Evolutionary conservation across 2,888 invertebrate species (phyloP).

Genomic region (Caenorhabditis drosophilae): DNA sequence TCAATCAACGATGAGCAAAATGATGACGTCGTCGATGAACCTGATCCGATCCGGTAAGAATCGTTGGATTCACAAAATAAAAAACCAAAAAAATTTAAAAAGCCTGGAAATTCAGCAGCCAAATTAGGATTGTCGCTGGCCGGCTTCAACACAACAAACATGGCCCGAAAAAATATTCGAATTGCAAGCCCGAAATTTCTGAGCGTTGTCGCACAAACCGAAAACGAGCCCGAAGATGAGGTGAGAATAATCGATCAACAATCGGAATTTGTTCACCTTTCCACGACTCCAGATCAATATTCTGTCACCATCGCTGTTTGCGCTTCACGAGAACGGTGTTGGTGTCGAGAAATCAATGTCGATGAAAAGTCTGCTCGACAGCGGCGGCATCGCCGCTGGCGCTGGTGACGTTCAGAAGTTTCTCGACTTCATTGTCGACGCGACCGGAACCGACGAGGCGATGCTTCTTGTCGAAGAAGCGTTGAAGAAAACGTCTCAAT

Average conservation of each 20-base stretch:
- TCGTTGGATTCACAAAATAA: no score
- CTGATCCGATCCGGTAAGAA: no score
- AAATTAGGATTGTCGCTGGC: slow-evolving; percentile 39
- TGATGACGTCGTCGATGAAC: no score
- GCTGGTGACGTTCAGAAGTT: slow-evolving; percentile 51
- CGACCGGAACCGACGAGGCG: slow-evolving; percentile 52
- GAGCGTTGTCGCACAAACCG: slow-evolving; percentile 25
- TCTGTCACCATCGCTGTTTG: slow-evolving; percentile 59
- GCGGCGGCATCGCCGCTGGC: slow-evolving; percentile 6
- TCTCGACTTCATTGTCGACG: slow-evolving; percentile 58
- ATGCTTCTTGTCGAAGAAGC: slow-evolving; percentile 37
- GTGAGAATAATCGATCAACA: slow-evolving; percentile 8
- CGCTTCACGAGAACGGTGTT: slow-evolving; percentile 51
- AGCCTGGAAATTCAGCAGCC: slow-evolving; percentile 8
- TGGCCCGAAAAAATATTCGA: slow-evolving; percentile 43
- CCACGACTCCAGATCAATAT: slow-evolving; percentile 53
- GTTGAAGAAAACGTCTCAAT: slow-evolving; percentile 9
- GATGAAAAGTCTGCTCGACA: slow-evolving; percentile 7
- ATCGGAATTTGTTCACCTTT: no score
- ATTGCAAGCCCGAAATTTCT: slow-evolving; percentile 36
- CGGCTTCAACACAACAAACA: slow-evolving; percentile 52
- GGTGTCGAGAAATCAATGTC: slow-evolving; percentile 41
- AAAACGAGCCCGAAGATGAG: slow-evolving; percentile 16
- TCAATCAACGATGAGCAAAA: no score
- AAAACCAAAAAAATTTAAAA: no score